Base-by-base conservation (phyloP, 1,140 invertebrate genomes). In the Hesperophylax magnus region DNA sequence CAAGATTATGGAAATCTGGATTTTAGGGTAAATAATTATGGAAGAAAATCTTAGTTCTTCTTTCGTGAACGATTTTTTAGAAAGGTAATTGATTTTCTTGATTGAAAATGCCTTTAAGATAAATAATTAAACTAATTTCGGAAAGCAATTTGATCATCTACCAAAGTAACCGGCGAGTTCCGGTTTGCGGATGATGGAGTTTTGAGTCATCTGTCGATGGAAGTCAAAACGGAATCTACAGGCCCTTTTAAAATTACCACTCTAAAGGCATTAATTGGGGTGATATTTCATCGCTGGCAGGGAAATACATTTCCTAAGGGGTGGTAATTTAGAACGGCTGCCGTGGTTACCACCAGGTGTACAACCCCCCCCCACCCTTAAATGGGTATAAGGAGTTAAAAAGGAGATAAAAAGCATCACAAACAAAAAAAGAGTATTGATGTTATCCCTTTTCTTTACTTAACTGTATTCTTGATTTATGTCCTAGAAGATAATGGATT, bases 211-310 rank as follows among this genome's bases (percentile, higher is more conserved):
- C 39, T 47, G 8, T 47, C 67, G 67, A 67, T 67, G 39, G 39
- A 24, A 52, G 67, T 71, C 67, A 31, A 20, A 24, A 47, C 8
- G 31, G 20, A 20, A 71, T 71, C 67, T 24, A 52, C n/a, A 24
- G 39, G 34, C 79, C 53, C 81, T 84, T 84, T 84, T 84, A 81
- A 84, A 84, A 81, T 81, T 69, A 78, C 80, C 78, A 79, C 79
- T 79, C 77, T 81, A 79, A 84, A 81, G 77, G 79, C 82, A 79
- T 84, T 84, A 84, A 84, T 84, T 84, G 82, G 79, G 77, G 80
- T 79, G 77, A 84, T 84, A 84, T 84, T 84, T 84, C 82, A 84
- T 84, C 79, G 79, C 34, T 79, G 82, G 79, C 82, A 79, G 82
- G 82, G 82, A 84, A 84, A 84, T 84, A 84, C 82, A 81, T 83